These are phyloP conservation scores for Mionectes olivaceus DNA, from an alignment of 2,797 vertebrate species.

Conservation along the genomic window DNA sequence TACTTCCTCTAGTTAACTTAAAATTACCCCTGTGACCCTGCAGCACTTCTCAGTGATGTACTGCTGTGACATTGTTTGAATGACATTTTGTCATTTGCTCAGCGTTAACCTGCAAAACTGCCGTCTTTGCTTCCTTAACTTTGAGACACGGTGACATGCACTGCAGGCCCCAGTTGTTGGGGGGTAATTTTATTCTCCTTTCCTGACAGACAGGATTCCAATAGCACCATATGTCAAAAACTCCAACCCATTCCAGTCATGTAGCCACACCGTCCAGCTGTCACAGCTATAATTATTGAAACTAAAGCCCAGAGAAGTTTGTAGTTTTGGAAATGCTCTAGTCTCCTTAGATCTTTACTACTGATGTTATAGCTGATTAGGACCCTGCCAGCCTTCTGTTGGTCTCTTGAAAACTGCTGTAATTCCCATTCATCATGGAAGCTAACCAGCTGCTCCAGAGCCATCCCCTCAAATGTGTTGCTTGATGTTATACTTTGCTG, in stretches of 20 bases:
- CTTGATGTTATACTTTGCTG: constrained; percentile 32
- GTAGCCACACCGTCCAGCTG: constrained; percentile 78
- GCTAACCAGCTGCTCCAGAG: constrained; percentile 76
- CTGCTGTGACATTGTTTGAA: neutral
- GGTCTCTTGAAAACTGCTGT: constrained; percentile 80
- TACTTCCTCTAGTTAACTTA: constrained; percentile 16
- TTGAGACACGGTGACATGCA: neutral
- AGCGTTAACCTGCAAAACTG: constrained; percentile 43
- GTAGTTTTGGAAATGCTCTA: constrained; percentile 72
- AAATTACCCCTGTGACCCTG: constrained; percentile 16
- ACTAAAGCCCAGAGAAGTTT: constrained; percentile 65
- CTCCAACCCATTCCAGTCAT: constrained; percentile 76
- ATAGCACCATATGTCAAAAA: constrained; percentile 73
- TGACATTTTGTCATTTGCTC: constrained; percentile 44
- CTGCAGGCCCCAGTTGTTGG: constrained; percentile 24
- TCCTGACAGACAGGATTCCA: constrained; percentile 65
- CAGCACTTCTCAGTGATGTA: neutral
- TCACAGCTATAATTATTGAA: constrained; percentile 75
- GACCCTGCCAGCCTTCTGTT: constrained; percentile 80
- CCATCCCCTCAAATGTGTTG: constrained; percentile 53
- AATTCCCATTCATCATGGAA: constrained; percentile 80
- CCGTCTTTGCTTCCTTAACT: constrained; percentile 19
- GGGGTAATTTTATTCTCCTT: constrained; percentile 54
- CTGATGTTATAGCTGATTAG: constrained; percentile 81
- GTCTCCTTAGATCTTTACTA: constrained; percentile 82